These are phyloP conservation scores for Cantharis lateralis DNA, from an alignment of 2,888 invertebrate genomes.

Conservation along the genomic window DNA sequence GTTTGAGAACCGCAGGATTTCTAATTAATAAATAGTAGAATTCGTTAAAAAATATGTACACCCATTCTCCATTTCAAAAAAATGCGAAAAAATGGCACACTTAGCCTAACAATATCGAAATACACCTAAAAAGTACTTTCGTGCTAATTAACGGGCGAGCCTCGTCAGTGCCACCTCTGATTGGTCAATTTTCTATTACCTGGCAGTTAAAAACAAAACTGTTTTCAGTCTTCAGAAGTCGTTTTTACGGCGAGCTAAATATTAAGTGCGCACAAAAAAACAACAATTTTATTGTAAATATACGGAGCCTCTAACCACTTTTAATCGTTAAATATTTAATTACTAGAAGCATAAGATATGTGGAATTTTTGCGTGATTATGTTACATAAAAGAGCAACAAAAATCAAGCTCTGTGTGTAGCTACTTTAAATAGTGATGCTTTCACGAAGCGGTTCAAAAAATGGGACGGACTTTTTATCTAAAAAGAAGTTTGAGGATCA, in stretches of 20 bases:
- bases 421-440: neutral
- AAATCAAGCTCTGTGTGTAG: neutral
- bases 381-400: neutral
- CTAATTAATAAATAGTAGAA: neutral
- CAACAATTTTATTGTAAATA: neutral
- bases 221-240: neutral
- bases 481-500: neutral
- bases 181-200: neutral
- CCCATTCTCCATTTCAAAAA: neutral
- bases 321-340: neutral
- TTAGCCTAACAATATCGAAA: neutral
- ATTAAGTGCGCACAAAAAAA: neutral
- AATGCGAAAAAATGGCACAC: neutral
- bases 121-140: neutral
- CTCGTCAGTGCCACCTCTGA: neutral
- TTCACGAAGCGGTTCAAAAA: neutral
- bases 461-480: neutral
- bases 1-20: neutral
- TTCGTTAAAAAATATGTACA: neutral
- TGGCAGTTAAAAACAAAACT: neutral
- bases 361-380: neutral
- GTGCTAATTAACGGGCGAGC: neutral
- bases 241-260: neutral
- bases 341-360: constrained; percentile 4
- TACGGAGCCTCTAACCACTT: neutral